Evolutionary conservation across 2,797 vertebrate species (phyloP), one percentile per base, ranked within the genome.

Genomic region (Hippocampus kuda): DNA sequence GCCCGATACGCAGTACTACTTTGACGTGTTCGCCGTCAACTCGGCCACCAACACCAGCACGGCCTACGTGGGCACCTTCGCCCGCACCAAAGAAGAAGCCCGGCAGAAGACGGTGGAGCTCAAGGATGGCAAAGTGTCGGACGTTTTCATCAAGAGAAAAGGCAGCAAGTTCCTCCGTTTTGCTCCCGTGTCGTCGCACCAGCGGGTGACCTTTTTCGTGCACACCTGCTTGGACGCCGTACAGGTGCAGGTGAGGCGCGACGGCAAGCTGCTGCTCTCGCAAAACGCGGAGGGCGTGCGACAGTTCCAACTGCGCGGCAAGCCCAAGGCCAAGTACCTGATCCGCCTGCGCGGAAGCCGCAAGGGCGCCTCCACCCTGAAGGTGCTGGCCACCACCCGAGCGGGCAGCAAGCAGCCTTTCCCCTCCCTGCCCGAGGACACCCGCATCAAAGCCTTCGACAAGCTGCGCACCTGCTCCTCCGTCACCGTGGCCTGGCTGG

Each of bases 1-100:
- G 75, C 97, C 97, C 0, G 94, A 96, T 76, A 99, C 91, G 0
- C 97, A 99, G 81, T 97, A 95, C 88, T 99, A 99, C 88, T 99
- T 99, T 49, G 97, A 99, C 41, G 94, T 99, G 68, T 99, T 99
- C 60, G 93, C 96, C 1, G 87, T 94, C 53, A 97, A 97, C 71
- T 83, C 89, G 22, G 90, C 91, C 67, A 95, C 91, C 81, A 99
- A 99, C 85, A 93, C 88, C 80, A 99, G 97, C 86, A 98, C 96
- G 0, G 97, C 97, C 0, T 99, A 98, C 0, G 89, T 99, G 5
- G 97, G 97, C 67, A 96, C 97, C 5, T 99, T 99, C 16, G 97
- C 96, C 76, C 93, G 94, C 85, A 99, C 97, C 1, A 95, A 97
- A 80, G 94, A 96, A 75, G 97, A 99, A 67, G 94, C 94, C 0